Percentiles rank a stretch among this genome's conserved stretches.
These are phyloP conservation scores for Drosophila yakuba DNA, from an alignment of 1,140 invertebrate species.

Conservation along the genomic window DNA sequence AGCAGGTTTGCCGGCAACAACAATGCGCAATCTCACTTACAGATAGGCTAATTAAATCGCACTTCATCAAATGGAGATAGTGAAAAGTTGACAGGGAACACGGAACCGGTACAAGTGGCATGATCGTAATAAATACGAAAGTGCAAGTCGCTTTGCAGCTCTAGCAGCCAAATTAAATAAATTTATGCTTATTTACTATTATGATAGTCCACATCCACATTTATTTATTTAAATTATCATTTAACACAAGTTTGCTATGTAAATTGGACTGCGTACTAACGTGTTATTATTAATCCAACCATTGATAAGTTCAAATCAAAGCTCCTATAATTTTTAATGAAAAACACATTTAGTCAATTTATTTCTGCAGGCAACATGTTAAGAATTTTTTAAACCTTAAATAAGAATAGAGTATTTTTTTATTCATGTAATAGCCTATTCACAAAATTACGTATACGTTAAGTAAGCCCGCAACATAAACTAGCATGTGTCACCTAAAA, in stretches of 20 bases:
- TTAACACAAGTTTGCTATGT: neutral
- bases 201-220: too few relatives aligned
- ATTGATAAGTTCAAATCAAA: too few relatives aligned
- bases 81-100: slow-evolving; percentile 6
- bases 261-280: neutral
- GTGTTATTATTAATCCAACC: neutral
- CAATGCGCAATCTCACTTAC: neutral
- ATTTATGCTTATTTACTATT: neutral
- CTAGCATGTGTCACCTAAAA: neutral
- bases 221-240: neutral
- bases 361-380: too few relatives aligned
- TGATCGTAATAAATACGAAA: slow-evolving; percentile 1
- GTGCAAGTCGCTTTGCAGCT: neutral
- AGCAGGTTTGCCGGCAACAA: slow-evolving; percentile 1
- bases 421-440: too few relatives aligned
- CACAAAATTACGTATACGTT: neutral
- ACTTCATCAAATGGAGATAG: slow-evolving; percentile 3
- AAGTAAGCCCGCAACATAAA: neutral
- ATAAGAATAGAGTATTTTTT: too few relatives aligned
- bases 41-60: slow-evolving; percentile 5
- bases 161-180: neutral
- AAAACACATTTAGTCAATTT: too few relatives aligned
- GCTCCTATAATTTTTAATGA: too few relatives aligned
- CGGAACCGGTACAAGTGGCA: neutral
- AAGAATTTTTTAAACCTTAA: neutral